Percentiles rank a stretch among this genome's conserved stretches.
Evolutionary conservation across 1,140 invertebrate genomes (phyloP).

Genomic region (Lepidostoma basale): DNA sequence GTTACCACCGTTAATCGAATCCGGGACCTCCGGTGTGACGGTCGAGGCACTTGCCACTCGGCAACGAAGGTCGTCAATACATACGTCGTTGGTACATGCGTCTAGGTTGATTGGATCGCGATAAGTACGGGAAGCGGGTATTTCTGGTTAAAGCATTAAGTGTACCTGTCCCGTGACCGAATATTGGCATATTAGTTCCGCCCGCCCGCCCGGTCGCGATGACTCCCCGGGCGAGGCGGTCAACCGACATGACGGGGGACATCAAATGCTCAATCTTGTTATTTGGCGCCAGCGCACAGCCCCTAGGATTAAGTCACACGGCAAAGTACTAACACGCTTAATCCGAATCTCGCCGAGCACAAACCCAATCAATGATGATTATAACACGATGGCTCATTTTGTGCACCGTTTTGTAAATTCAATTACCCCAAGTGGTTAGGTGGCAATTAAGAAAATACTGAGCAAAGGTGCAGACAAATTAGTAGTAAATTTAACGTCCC

Average conservation of each 20-base stretch:
- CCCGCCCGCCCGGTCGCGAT: too few species aligned
- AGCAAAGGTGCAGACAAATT: too few species aligned
- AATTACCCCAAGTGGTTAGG: neutral
- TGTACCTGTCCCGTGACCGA: too few species aligned
- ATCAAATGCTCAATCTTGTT: constrained; percentile 8
- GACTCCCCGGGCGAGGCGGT: neutral
- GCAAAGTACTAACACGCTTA: neutral
- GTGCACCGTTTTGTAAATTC: neutral
- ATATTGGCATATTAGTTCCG: too few species aligned
- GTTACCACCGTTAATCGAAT: too few species aligned
- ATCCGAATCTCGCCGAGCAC: neutral
- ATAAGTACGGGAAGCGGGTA: neutral
- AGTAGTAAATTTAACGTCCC: neutral
- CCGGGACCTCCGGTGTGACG: too few species aligned
- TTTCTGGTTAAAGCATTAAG: too few species aligned
- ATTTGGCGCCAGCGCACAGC: neutral
- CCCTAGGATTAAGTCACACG: neutral
- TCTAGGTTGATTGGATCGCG: neutral
- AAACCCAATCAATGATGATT: neutral
- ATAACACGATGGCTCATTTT: neutral
- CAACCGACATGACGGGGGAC: neutral
- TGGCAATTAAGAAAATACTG: too few species aligned
- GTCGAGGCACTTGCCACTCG: too few species aligned
- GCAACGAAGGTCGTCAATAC: too few species aligned
- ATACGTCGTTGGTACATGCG: too few species aligned